Base-by-base conservation (phyloP, 2,113 vertebrate genomes). In the Nibea coibor region DNA sequence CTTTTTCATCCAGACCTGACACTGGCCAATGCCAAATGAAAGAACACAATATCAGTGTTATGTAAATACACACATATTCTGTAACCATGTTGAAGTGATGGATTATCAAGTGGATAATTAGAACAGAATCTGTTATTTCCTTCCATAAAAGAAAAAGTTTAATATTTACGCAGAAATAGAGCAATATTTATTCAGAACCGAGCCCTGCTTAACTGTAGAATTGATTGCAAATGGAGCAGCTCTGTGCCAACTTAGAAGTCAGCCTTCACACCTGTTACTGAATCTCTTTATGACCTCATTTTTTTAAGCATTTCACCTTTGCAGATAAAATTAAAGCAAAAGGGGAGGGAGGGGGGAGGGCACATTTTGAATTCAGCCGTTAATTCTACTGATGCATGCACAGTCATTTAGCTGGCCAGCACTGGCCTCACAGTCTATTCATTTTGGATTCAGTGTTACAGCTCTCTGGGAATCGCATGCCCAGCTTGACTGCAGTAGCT, bases 341-440 rank as follows among this genome's bases (percentile, higher is more conserved):
- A 24, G 15, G 11, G 45, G 28, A 50, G 10, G 45, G 31, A 51
- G 35, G 26, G 45, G n/a, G 72, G 26, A 19, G 47, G 72, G 35
- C n/a, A 67, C 50, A 64, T 65, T 81, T 58, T 58, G 10, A 71
- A 81, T 68, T 43, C 10, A 59, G 64, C 16, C 47, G 63, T 80
- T 75, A 61, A 75, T 78, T 84, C 59, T 24, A 47, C 59, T 42
- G 73, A 68, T 43, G 67, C 28, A 35, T 84, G 73, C 59, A 69
- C 26, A 74, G 81, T 53, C 51, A 78, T 84, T 75, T 78, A 71
- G 54, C 45, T 45, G 59, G 19, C 61, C 11, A n/a, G 64, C 53
- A 53, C 51, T 12, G 51, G 68, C 64, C 51, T 43, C 72, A 82
- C 73, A 80, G 82, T 78, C 53, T 66, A 72, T 81, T 75, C 63